Evolutionary conservation across 2,888 invertebrate species (phyloP), one percentile per base, ranked within the genome.

Genomic region (Portevinia maculata): DNA sequence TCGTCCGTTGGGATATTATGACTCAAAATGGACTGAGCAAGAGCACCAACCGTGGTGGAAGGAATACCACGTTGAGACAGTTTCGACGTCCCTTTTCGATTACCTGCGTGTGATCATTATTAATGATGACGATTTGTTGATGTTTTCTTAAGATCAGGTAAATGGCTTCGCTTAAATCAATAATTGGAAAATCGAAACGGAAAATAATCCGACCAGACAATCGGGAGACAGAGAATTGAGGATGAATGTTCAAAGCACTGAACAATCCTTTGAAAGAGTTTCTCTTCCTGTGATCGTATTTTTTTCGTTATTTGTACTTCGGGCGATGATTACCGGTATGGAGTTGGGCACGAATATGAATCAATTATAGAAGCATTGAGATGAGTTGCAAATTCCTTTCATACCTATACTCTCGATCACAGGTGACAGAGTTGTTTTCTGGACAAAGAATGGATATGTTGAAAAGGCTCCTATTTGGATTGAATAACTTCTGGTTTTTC

Each of bases 81-180:
- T 76, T 78, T 73, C 55, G 67, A 71, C 67, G 55, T 60, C 46
- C 39, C 64, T 83, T 55, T 60, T 65, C 83, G 71, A 83, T 83
- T 78, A 83, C 83, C 83, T 78, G 83, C 78, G 86, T 87, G 87
- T 88, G 89, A 89, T 89, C 88, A 88, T 89, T 89, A 89, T 89
- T 89, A 89, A 89, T 89, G 89, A 89, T 89, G 89, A 88, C 89
- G 89, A 89, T 89, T 89, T 89, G 89, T 89, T 89, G 89, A 89
- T 89, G 88, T 89, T 89, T 89, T 88, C 87, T 87, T 88, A 88
- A 89, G 88, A 87, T 88, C 87, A 87, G 87, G 85, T 87, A 87
- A 86, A 87, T 87, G 85, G 85, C 86, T 85, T 86, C 85, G 70
- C 74, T 76, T 83, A 83, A 83, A 78, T 83, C 78, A 78, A 83